Percentiles rank a stretch among this genome's conserved stretches.
phyloP scores from a whole-genome alignment of 2,888 invertebrate species.

The Aphidius colemani region DNA sequence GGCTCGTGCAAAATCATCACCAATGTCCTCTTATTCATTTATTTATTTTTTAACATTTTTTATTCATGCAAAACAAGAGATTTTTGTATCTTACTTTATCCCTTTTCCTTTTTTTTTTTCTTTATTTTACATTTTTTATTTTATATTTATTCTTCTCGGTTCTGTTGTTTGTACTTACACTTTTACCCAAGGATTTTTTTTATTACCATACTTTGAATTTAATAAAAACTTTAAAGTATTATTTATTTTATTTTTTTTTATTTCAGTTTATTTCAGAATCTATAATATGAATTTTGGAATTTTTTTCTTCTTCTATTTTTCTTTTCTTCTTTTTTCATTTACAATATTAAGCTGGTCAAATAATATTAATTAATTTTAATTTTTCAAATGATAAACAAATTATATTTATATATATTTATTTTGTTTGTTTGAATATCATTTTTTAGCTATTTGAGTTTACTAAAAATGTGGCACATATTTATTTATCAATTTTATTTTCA shows the following conservation, averaged over 20 bases:
- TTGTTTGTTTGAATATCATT: too few relatives aligned
- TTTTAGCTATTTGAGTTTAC: too few relatives aligned
- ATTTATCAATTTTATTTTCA: too few relatives aligned
- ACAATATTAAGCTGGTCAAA: neutral
- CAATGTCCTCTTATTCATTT: constrained; percentile 7
- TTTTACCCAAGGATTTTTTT: neutral
- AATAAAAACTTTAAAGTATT: constrained; percentile 2
- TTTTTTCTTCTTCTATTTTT: constrained; percentile 10
- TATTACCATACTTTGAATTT: neutral
- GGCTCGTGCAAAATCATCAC: constrained; percentile 25
- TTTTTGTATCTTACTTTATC: constrained; percentile 1
- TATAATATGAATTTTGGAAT: neutral
- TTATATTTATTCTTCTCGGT: too few relatives aligned
- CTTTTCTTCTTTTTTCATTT: neutral
- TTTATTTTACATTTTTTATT: neutral
- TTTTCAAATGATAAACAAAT: too few relatives aligned
- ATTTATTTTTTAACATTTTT: neutral
- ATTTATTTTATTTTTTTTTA: too few relatives aligned
- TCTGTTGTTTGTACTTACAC: neutral
- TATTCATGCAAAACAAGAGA: neutral
- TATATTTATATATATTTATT: too few relatives aligned
- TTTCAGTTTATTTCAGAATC: neutral
- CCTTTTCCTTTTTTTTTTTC: neutral
- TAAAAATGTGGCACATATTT: too few relatives aligned
- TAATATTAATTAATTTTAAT: too few relatives aligned